A percentile compares a stretch with the other conserved stretches of the same genome.
These are phyloP conservation scores for Tetragonisca angustula DNA, from an alignment of 2,888 invertebrate genomes.

Conservation along the genomic window DNA sequence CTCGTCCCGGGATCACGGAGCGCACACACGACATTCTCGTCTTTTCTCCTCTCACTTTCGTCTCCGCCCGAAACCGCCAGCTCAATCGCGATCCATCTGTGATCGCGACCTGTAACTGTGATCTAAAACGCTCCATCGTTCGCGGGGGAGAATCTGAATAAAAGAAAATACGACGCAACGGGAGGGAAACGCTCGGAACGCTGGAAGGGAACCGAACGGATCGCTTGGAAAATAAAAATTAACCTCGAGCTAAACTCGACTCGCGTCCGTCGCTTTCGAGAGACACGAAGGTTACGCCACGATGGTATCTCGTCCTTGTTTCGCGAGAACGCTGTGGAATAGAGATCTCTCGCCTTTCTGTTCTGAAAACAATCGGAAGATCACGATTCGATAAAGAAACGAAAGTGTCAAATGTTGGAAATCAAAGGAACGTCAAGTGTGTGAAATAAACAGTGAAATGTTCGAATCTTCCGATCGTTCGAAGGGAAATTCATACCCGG, in stretches of 20 bases:
- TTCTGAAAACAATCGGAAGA: background rate
- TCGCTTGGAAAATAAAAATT: constrained; percentile 27
- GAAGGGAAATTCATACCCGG: no score
- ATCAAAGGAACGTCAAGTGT: background rate
- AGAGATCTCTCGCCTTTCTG: no score
- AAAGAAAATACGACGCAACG: background rate
- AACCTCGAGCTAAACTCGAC: constrained; percentile 5
- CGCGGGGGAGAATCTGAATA: background rate
- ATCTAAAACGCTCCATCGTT: background rate
- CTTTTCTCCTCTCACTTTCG: constrained; percentile 12
- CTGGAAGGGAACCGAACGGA: constrained; percentile 2
- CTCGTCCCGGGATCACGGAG: constrained; percentile 39
- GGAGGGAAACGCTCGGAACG: constrained; percentile 11
- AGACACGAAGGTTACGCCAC: background rate
- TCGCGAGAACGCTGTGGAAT: no score
- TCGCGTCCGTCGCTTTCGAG: background rate
- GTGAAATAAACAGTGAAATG: background rate
- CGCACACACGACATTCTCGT: constrained; percentile 42
- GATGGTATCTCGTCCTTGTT: background rate
- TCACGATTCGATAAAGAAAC: background rate
- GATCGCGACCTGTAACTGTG: no score
- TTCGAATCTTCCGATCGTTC: background rate
- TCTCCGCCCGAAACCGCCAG: background rate
- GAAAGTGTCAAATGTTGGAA: background rate
- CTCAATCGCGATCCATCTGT: constrained; percentile 15